Base-by-base conservation (phyloP, 2,113 vertebrate species). In the Tragelaphus buxtoni region DNA sequence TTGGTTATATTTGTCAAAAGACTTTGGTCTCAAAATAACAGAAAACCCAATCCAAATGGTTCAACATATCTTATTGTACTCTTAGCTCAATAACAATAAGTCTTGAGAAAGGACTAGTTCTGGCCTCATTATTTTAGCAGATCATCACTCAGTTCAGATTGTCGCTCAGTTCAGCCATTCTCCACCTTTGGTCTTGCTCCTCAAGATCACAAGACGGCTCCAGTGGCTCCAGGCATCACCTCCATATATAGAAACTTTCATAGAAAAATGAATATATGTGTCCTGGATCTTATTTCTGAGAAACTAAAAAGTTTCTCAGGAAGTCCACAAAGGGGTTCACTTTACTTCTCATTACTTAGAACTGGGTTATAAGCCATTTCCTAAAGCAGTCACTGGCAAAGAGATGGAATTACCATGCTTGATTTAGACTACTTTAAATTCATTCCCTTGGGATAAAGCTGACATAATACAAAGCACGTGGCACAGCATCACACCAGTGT, bases 251-350 rank as follows among this genome's bases (percentile, higher is more conserved):
- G 7, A 32, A 88, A 95, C 51, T 91, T 94, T 76, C 69, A 80
- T 12, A 88, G 60, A 79, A 87, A 90, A 32, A 16, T 47, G 24
- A 80, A 91, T 58, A 35, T 10, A 14, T 58, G 45, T 90, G 20
- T 72, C 18, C 76, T 65, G 42, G 42, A 92, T 92, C 42, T 80
- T 95, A 96, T 92, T 90, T 80, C 56, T 72, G 20, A 92, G 94
- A 63, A 93, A 65, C 63, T 53, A 11, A 30, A 61, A 96, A 87
- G 81, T 53, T 80, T 95, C 80, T 95, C 88, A 95, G 53, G 76
- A 69, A 69, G 17, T 88, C 13, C 28, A 42, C 49, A 82, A 95
- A 12, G 32, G 35, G n/a, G 63, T 74, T 97, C 26, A n/a, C 32
- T 74, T 87, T 81, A 53, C 11, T 88, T 88, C 91, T 77, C 16